Evolutionary conservation across 1,140 invertebrate species (phyloP), one percentile per base, ranked within the genome.

Genomic region (Aphelenchoides besseyi): DNA sequence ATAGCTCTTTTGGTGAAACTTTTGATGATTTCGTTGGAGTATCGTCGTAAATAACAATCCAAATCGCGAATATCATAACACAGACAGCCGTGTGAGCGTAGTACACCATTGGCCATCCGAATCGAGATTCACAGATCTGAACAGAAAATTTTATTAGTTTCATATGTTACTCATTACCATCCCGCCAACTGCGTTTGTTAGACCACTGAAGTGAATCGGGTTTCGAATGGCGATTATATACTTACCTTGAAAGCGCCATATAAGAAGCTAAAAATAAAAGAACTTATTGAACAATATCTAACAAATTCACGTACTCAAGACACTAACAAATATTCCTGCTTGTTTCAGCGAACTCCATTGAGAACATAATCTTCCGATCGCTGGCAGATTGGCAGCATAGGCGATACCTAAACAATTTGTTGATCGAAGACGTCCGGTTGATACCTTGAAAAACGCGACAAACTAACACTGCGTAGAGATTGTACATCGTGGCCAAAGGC

Each of bases 181-280:
- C 28, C 53, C 66, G 33, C 57, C 52, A 2, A 73, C 62, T 1
- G 72, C 41, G 16, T 72, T 73, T 3, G 72, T 73, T 30, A 73
- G 35, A 5, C 52, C 48, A 0, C 59, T 28, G n/a, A n/a, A n/a
- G n/a, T n/a, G n/a, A n/a, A n/a, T n/a, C n/a, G n/a, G n/a, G n/a
- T n/a, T n/a, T n/a, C n/a, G n/a, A n/a, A n/a, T n/a, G n/a, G n/a
- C n/a, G n/a, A n/a, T n/a, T n/a, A n/a, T n/a, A n/a, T n/a, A n/a
- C n/a, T n/a, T n/a, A n/a, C n/a, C n/a, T n/a, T 5, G 72, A 74
- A 12, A 73, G 12, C 16, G 28, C 12, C n/a, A 33, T 23, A 30
- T 52, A 69, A 8, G 64, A 69, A 3, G 68, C n/a, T n/a, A n/a
- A n/a, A n/a, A n/a, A n/a, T n/a, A n/a, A n/a, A n/a, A n/a, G n/a